Evolutionary conservation across 1,140 invertebrate genomes (phyloP), one percentile per base, ranked within the genome.

Genomic region (Uloborus diversus): DNA sequence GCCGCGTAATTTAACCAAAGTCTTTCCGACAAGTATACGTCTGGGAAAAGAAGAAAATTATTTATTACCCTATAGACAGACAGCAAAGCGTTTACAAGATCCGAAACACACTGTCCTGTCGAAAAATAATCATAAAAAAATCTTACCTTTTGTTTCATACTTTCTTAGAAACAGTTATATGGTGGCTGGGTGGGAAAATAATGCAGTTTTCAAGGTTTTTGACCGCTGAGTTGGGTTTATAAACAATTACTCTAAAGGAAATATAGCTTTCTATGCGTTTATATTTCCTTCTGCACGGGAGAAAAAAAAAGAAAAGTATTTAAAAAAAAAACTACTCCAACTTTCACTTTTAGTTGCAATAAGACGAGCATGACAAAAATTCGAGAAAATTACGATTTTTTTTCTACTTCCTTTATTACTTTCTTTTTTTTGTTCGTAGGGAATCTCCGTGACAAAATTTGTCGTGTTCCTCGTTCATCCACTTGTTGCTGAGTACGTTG

Each of bases 141-240:
- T 57, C 71, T 42, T 61, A 53, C 59, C 71, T 75, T 75, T 75
- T 75, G 71, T 75, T 64, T 75, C 37, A 75, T 51, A 20, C 71
- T 57, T 75, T 75, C 71, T 33, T 23, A 25, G 71, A 75, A 75
- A 75, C 71, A 64, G 71, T 75, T 75, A 75, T 75, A 49, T 37
- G 57, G 57, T 75, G 59, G 56, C 25, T 75, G 71, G 35, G 56
- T 75, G 71, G 27, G 71, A 75, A 75, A 75, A 75, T 75, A 27
- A 59, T 64, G 57, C 71, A 64, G 25, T 32, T 59, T 25, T 25
- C 11, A 25, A 64, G 71, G 71, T 75, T 28, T 64, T 75, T 75
- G 71, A 75, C 71, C 71, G 71, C 71, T 35, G 37, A 75, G 57
- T 64, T 53, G 59, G 27, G 42, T 53, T 28, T 71, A 27, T 71